phyloP scores from a whole-genome alignment of 2,888 invertebrate genomes.

The Eudemis profundana region DNA sequence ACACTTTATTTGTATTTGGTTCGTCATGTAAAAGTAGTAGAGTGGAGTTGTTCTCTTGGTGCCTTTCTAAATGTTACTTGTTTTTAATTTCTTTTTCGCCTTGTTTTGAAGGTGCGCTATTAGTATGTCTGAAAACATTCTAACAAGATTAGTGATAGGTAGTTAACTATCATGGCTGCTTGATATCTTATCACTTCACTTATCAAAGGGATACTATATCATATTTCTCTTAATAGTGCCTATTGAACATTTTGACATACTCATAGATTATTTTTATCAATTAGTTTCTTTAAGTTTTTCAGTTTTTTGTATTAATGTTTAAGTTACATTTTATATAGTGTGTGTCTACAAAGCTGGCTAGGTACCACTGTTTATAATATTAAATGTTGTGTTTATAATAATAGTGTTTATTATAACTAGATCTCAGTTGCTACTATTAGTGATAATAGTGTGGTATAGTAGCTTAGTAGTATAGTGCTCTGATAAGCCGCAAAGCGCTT shows the following conservation, averaged over 20 bases:
- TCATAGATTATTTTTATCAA: not conserved
- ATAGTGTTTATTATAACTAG: too few relatives aligned
- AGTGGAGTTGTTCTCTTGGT: slow-evolving; percentile 51
- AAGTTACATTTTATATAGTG: not conserved
- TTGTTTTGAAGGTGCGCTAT: slow-evolving; percentile 29
- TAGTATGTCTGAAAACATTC: slow-evolving; percentile 27
- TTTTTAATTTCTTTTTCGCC: slow-evolving; percentile 52
- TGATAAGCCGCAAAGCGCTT: too few relatives aligned
- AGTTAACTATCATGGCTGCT: slow-evolving; percentile 49
- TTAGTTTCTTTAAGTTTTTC: not conserved
- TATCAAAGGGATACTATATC: slow-evolving; percentile 42
- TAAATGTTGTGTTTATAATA: not conserved
- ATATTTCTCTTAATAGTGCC: slow-evolving; percentile 31
- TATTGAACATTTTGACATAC: slow-evolving; percentile 18
- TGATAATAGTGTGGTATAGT: too few relatives aligned
- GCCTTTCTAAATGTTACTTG: slow-evolving; percentile 72
- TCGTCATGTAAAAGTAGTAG: slow-evolving; percentile 56
- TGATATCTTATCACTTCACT: slow-evolving; percentile 58
- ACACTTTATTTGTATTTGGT: slow-evolving; percentile 52
- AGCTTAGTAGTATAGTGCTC: too few relatives aligned
- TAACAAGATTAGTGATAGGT: slow-evolving; percentile 35
- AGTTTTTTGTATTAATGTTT: not conserved
- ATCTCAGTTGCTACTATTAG: too few relatives aligned
- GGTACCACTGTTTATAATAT: not conserved
- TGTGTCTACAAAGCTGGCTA: not conserved